A percentile compares a stretch with the other conserved stretches of the same genome.
phyloP scores from a whole-genome alignment of 1,140 invertebrate genomes.

The Euschistus heros region DNA sequence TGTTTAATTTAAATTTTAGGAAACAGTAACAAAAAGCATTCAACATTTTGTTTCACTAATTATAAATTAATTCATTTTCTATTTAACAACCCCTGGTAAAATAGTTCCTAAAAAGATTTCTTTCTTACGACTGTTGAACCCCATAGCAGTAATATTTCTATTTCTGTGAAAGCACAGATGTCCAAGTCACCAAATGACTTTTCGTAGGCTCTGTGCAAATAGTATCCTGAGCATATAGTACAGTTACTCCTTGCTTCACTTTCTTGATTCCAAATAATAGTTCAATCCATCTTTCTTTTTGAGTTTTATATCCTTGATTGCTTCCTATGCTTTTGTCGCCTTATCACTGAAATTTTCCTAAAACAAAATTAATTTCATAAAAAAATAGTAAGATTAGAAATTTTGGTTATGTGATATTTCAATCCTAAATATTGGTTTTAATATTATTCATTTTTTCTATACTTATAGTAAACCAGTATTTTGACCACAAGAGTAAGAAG shows the following conservation, averaged over 20 bases:
- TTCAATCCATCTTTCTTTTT: conserved; percentile 10
- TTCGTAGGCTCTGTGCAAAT: conserved; percentile 1
- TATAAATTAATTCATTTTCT: no score
- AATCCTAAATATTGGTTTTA: no score
- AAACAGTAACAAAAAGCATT: no score
- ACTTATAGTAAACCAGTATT: no score
- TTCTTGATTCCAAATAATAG: neutral
- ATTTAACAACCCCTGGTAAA: conserved; percentile 6
- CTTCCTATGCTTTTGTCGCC: neutral
- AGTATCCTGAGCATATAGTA: conserved; percentile 11
- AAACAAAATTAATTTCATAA: neutral
- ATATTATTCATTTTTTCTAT: no score
- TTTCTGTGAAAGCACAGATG: conserved; percentile 11
- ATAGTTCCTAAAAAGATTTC: conserved; percentile 16
- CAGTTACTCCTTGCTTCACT: conserved; percentile 2
- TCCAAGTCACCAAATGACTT: conserved; percentile 11
- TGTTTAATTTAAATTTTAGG: no score
- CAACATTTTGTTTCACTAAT: no score
- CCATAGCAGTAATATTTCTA: neutral
- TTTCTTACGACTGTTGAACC: conserved; percentile 5
- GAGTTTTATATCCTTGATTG: neutral
- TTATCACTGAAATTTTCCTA: neutral
- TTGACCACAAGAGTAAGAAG: no score
- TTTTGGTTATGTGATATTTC: no score
- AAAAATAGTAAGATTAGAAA: no score